phyloP scores from a whole-genome alignment of 2,113 vertebrate species.

The Rhinoptilus africanus region DNA sequence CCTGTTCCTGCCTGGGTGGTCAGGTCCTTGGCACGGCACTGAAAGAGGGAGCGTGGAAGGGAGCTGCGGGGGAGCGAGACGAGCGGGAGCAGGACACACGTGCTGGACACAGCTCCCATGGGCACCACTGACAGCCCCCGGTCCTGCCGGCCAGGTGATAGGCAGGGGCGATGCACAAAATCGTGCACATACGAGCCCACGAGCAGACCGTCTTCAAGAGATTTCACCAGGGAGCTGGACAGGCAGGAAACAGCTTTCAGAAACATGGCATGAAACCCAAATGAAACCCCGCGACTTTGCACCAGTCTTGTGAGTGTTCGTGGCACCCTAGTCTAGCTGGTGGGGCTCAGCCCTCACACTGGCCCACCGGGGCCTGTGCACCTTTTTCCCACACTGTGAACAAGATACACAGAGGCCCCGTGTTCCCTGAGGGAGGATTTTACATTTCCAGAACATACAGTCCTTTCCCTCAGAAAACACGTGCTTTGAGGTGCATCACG shows the following conservation, averaged over 20 bases:
- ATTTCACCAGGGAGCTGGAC: not conserved
- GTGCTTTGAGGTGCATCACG: not conserved
- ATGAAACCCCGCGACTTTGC: not conserved
- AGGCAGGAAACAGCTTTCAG: not conserved
- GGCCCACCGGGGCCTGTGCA: not conserved
- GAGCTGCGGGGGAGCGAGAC: not conserved
- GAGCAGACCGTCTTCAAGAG: not conserved
- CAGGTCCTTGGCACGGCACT: not conserved
- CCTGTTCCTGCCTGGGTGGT: not conserved
- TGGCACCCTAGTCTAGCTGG: not conserved
- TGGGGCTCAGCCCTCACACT: not conserved
- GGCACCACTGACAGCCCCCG: not conserved
- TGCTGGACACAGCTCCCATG: not conserved
- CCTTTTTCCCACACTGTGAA: not conserved
- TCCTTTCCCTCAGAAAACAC: not conserved
- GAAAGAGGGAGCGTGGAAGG: not conserved
- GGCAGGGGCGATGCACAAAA: not conserved
- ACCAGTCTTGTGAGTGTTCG: not conserved
- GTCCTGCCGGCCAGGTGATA: fast-evolving
- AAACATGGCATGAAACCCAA: not conserved
- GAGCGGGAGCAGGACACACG: fast-evolving
- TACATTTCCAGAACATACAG: fast-evolving
- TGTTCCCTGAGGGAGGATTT: not conserved
- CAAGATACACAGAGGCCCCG: not conserved
- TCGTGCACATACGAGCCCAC: fast-evolving